Evolutionary conservation across 2,113 vertebrate genomes (phyloP).

Genomic region (Upupa epops): DNA sequence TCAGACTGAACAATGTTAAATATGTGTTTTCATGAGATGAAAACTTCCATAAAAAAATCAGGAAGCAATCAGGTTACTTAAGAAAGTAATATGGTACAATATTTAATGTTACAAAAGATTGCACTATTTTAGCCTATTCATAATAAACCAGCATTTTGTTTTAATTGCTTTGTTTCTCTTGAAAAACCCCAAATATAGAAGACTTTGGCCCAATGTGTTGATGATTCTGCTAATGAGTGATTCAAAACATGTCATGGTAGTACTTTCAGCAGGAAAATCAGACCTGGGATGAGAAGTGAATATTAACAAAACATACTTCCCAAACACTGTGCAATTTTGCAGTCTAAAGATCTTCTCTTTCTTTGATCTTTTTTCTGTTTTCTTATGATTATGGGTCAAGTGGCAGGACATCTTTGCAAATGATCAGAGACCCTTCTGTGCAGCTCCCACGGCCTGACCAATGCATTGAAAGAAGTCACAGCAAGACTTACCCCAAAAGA

Average conservation of each 20-base stretch:
- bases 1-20: background rate
- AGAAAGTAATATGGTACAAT: background rate
- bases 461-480: conserved; percentile 81
- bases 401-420: conserved; percentile 81
- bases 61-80: background rate
- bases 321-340: background rate
- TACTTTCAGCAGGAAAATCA: background rate
- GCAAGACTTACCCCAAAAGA: conserved; percentile 89
- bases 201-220: background rate
- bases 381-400: conserved; percentile 56
- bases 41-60: background rate
- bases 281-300: background rate
- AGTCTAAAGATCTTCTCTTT: background rate
- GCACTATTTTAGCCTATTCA: background rate
- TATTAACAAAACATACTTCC: background rate
- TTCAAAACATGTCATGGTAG: background rate
- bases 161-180: background rate
- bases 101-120: background rate
- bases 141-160: background rate
- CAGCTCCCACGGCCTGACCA: conserved; percentile 83
- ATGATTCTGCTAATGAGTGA: background rate
- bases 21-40: background rate
- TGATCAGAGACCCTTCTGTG: conserved; percentile 80
- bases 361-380: conserved; percentile 30
- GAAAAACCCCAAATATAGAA: background rate